These are phyloP conservation scores for Todus mexicanus DNA, from an alignment of 2,797 vertebrate genomes.

Conservation along the genomic window DNA sequence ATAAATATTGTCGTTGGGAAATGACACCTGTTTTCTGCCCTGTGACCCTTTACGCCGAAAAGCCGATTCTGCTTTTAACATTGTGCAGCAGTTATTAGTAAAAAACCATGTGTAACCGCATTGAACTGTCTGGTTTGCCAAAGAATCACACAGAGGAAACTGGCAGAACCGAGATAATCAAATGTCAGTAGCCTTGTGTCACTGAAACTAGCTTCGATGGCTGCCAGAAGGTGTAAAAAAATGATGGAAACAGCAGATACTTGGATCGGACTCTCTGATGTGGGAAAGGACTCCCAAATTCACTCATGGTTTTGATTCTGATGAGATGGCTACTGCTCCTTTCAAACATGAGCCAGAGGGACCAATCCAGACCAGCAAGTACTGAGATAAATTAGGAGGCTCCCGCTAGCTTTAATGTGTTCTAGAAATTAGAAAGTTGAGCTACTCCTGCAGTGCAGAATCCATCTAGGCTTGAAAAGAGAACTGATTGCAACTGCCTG, in stretches of 20 bases:
- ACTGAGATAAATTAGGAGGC: neutral
- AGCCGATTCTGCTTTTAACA: neutral
- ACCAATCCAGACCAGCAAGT: neutral
- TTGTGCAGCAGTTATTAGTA: neutral
- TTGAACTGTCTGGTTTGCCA: neutral
- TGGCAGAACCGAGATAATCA: neutral
- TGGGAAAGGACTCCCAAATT: neutral
- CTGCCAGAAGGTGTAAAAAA: neutral
- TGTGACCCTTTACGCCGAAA: neutral
- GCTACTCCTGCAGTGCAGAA: neutral
- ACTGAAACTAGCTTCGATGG: neutral
- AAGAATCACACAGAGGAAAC: neutral
- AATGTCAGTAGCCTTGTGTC: neutral
- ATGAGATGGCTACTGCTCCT: neutral
- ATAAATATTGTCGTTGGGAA: neutral
- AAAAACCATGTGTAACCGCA: neutral
- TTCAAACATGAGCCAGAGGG: neutral
- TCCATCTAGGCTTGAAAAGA: neutral
- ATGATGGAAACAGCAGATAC: neutral
- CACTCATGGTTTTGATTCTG: neutral
- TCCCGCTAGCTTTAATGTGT: neutral
- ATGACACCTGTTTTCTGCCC: neutral
- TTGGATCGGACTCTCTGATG: neutral
- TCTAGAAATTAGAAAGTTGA: neutral
- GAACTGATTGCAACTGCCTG: neutral